Conservation (phyloP, 2,888 invertebrate species). For the Agrenia bidenticulata region DNA sequence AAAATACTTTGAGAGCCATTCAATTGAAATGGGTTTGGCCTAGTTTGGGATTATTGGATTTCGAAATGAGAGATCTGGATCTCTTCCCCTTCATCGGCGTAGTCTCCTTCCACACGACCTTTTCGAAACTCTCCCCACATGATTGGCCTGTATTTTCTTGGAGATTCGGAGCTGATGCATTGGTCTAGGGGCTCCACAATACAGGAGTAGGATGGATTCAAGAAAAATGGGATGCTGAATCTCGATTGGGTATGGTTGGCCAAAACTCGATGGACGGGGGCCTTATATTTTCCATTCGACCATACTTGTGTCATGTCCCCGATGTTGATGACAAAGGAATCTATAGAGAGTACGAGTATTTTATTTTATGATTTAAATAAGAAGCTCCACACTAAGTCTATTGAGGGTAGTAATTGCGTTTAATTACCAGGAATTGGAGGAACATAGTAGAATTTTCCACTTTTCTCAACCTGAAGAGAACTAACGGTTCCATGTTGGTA, state of each 20-base stretch:
- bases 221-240: constrained; percentile 42
- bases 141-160: constrained; percentile 27
- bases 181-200: constrained; percentile 34
- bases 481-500: constrained; percentile 35
- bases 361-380: not conserved
- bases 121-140: constrained; percentile 39
- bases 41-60: too few species aligned
- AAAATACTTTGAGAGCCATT: too few species aligned
- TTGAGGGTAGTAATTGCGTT: too few species aligned
- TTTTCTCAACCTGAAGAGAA: constrained; percentile 41
- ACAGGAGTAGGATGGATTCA: constrained; percentile 33
- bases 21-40: too few species aligned
- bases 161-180: constrained; percentile 22
- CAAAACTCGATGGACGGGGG: constrained; percentile 41
- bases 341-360: constrained; percentile 13
- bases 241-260: constrained; percentile 29
- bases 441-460: constrained; percentile 37
- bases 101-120: constrained; percentile 40
- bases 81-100: constrained; percentile 46
- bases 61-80: constrained; percentile 44
- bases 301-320: constrained; percentile 46
- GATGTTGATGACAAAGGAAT: constrained; percentile 44
- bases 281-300: constrained; percentile 39
- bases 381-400: too few species aligned
- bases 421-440: constrained; percentile 36